These are phyloP conservation scores for Conus ventricosus DNA, from an alignment of 1,140 invertebrate genomes.

Conservation along the genomic window DNA sequence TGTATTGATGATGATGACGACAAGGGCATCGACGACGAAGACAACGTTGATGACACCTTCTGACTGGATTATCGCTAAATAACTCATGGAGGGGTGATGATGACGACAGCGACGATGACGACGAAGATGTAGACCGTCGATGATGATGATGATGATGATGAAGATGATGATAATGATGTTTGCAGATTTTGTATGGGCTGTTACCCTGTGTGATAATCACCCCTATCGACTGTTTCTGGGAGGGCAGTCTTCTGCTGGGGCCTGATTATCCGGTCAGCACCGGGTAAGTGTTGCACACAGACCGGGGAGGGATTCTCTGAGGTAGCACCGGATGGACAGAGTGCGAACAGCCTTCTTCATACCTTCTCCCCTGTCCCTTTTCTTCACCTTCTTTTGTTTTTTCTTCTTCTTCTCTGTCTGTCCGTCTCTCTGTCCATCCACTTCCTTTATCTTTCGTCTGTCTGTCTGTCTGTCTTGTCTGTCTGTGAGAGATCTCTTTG, in stretches of 20 bases:
- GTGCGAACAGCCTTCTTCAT: too few relatives aligned
- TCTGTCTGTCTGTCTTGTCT: neutral
- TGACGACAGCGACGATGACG: neutral
- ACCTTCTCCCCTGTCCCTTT: too few relatives aligned
- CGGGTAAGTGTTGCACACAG: conserved; percentile 83
- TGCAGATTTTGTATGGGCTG: conserved; percentile 84
- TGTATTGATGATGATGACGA: too few relatives aligned
- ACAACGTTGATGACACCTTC: too few relatives aligned
- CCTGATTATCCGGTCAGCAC: conserved; percentile 90
- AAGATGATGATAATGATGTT: neutral
- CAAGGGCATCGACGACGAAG: too few relatives aligned
- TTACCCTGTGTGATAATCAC: conserved; percentile 98
- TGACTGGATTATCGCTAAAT: too few relatives aligned
- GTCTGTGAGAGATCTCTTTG: too few relatives aligned
- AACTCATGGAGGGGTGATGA: neutral
- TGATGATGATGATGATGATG: neutral
- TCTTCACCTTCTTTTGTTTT: too few relatives aligned
- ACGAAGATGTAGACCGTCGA: neutral
- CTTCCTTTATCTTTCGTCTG: neutral
- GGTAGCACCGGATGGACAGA: too few relatives aligned
- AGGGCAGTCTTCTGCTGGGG: conserved; percentile 95
- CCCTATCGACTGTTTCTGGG: conserved; percentile 99
- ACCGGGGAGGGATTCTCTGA: too few relatives aligned
- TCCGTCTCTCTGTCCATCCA: too few relatives aligned
- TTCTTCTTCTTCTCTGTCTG: too few relatives aligned